A percentile compares a stretch with the other conserved stretches of the same genome.
Conservation (phyloP, 2,113 vertebrate genomes). For the Malurus elegans region DNA sequence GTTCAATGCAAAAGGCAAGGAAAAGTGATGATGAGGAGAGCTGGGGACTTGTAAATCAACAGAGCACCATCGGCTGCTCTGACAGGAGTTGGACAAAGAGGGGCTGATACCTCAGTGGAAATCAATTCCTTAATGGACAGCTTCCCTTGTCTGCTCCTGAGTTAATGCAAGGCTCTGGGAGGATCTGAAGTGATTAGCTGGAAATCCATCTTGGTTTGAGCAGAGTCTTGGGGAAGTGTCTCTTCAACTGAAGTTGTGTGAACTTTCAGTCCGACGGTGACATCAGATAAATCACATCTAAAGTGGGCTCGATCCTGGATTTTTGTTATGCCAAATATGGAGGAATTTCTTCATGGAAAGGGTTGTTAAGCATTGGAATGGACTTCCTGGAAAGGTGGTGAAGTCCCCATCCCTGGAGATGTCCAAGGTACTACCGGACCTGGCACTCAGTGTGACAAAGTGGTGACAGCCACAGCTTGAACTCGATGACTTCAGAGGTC, state of each 20-base stretch:
- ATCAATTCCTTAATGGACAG: neutral
- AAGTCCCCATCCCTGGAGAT: neutral
- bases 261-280: neutral
- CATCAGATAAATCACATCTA: neutral
- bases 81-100: neutral
- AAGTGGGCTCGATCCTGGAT: neutral
- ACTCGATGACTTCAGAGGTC: neutral
- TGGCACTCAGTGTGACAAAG: neutral
- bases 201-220: neutral
- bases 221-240: neutral
- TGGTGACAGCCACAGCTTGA: neutral
- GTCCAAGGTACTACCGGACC: neutral
- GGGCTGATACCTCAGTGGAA: neutral
- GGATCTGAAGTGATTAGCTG: neutral
- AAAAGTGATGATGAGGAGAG: neutral
- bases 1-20: neutral
- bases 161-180: neutral
- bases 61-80: neutral
- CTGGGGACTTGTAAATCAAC: conserved; percentile 1
- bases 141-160: neutral
- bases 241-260: neutral
- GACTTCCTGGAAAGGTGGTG: neutral
- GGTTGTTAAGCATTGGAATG: neutral
- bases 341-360: neutral
- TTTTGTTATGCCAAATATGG: neutral